These are phyloP conservation scores for Oceanodroma leucorhoa DNA, from an alignment of 2,797 vertebrate genomes.

Conservation along the genomic window DNA sequence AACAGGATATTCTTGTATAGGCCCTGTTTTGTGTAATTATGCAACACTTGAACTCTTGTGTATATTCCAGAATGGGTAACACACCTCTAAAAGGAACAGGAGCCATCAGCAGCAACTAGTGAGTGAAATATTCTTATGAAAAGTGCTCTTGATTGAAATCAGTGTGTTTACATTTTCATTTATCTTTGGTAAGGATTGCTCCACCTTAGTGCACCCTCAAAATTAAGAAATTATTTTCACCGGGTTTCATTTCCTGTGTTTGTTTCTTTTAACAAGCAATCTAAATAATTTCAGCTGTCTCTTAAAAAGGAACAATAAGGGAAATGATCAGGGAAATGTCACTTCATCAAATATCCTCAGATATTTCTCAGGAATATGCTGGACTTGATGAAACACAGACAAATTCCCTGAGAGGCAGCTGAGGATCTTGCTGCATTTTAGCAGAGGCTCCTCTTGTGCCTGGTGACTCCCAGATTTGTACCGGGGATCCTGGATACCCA, in stretches of 20 bases:
- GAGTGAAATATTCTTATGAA: constrained; percentile 64
- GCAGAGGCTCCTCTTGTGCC: neutral
- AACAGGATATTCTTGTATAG: constrained; percentile 82
- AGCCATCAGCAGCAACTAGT: constrained; percentile 53
- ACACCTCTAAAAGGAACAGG: constrained; percentile 57
- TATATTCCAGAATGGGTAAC: constrained; percentile 62
- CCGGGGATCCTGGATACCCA: neutral
- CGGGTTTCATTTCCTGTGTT: constrained; percentile 72
- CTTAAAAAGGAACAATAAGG: constrained; percentile 37
- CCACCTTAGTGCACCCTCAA: constrained; percentile 21
- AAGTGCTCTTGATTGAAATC: constrained; percentile 68
- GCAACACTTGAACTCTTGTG: constrained; percentile 76
- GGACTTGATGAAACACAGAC: constrained; percentile 3
- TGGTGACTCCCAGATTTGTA: neutral
- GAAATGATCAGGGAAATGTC: constrained; percentile 42
- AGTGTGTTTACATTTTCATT: constrained; percentile 61
- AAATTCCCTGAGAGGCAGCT: neutral
- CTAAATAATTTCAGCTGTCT: constrained; percentile 66
- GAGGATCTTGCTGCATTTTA: neutral
- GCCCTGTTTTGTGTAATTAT: constrained; percentile 77
- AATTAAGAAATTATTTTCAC: constrained; percentile 74
- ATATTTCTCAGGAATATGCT: neutral
- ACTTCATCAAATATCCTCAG: constrained; percentile 14
- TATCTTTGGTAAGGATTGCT: constrained; percentile 34
- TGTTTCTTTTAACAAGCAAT: constrained; percentile 60